These are phyloP conservation scores for Labia minor DNA, from an alignment of 2,888 invertebrate genomes.

Conservation along the genomic window DNA sequence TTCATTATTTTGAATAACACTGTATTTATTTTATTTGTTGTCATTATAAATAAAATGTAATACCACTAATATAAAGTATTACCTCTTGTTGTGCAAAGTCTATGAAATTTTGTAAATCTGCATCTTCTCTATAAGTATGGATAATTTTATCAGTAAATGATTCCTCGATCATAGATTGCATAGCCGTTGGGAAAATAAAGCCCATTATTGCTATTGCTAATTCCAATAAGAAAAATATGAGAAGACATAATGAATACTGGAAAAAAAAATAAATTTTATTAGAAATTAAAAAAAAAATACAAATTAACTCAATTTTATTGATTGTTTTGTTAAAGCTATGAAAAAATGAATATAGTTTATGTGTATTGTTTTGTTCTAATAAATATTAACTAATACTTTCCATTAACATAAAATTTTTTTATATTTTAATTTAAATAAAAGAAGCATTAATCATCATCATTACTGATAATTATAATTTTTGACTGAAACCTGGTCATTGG, in stretches of 20 bases:
- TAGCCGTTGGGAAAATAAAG: constrained; percentile 83
- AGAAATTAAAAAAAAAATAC: background rate
- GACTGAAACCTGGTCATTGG: no score
- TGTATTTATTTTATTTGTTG: no score
- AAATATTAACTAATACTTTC: background rate
- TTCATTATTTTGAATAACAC: no score
- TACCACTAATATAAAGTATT: constrained; percentile 35
- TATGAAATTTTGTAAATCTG: constrained; percentile 85
- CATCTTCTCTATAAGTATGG: constrained; percentile 83
- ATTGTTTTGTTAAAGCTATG: background rate
- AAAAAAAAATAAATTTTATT: constrained; percentile 35
- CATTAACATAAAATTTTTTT: no score
- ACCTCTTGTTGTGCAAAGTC: constrained; percentile 91
- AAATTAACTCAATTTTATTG: no score
- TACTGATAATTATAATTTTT: no score
- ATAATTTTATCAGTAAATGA: constrained; percentile 86
- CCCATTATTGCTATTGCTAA: constrained; percentile 86
- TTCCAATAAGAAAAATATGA: constrained; percentile 81
- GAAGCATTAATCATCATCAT: no score
- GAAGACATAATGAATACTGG: constrained; percentile 79
- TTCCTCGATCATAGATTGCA: constrained; percentile 72
- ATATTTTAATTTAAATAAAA: no score
- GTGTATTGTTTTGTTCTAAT: background rate
- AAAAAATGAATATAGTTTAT: background rate
- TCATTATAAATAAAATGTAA: no score